phyloP scores from a whole-genome alignment of 2,113 vertebrate genomes.

The Candoia aspera region DNA sequence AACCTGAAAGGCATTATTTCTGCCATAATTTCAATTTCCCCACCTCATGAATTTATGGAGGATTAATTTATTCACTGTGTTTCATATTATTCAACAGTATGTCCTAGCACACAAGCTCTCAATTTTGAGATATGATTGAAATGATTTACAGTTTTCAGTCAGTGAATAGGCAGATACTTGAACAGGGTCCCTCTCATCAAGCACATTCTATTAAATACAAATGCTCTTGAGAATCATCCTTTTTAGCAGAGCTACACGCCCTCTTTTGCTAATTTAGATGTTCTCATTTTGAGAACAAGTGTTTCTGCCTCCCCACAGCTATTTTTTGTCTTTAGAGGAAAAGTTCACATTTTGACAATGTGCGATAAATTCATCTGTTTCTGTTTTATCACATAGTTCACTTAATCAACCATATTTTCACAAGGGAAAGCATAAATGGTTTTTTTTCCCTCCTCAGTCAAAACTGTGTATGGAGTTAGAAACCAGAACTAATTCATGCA shows the following conservation, averaged over 20 bases:
- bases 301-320: background rate
- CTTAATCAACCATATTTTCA: background rate
- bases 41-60: conserved; percentile 5
- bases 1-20: background rate
- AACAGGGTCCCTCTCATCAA: background rate
- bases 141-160: conserved; percentile 2
- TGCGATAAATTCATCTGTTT: background rate
- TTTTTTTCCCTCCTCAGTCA: background rate
- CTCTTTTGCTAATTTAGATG: conserved; percentile 10
- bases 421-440: background rate
- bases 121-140: conserved; percentile 21
- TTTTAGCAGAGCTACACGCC: conserved; percentile 14
- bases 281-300: conserved; percentile 2
- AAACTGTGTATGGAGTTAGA: background rate
- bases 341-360: background rate
- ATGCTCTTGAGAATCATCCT: background rate
- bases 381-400: background rate
- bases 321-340: background rate
- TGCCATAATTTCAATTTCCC: background rate
- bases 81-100: background rate
- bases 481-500: background rate
- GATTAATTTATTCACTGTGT: conserved; percentile 5
- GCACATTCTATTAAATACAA: conserved; percentile 19
- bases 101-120: background rate
- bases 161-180: conserved; percentile 8